Evolutionary conservation across 2,888 invertebrate genomes (phyloP).

Genomic region (Xestoiulus laeticollis): DNA sequence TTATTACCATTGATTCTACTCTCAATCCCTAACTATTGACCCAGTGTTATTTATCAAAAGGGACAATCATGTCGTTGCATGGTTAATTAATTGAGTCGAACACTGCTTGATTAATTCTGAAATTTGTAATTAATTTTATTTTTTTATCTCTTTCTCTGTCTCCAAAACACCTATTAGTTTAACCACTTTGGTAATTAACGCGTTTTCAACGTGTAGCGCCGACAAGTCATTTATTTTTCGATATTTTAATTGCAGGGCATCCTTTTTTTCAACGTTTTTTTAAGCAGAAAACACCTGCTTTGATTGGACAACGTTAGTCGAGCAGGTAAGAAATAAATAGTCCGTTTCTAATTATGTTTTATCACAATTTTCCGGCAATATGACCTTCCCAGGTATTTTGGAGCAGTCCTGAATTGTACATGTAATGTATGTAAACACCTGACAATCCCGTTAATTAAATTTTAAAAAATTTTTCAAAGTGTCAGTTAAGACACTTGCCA

Average conservation of each 20-base stretch:
- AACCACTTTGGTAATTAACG: constrained; percentile 11
- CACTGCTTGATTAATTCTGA: background rate
- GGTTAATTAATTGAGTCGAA: background rate
- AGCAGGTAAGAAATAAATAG: background rate
- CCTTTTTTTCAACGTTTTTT: background rate
- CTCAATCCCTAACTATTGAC: background rate
- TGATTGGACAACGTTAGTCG: background rate
- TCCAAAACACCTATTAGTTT: background rate
- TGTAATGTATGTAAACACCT: too few species aligned
- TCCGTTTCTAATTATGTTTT: background rate
- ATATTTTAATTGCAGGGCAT: constrained; percentile 13
- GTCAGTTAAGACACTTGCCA: too few species aligned
- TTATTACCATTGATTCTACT: background rate
- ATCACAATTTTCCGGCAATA: background rate
- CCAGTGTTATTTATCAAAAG: background rate
- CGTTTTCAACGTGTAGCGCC: background rate
- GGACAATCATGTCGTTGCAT: background rate
- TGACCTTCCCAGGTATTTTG: too few species aligned
- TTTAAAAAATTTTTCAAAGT: too few species aligned
- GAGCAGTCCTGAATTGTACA: too few species aligned
- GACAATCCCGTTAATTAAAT: too few species aligned
- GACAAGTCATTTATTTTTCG: constrained; percentile 1
- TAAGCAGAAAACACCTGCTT: background rate
- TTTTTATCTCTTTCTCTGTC: background rate
- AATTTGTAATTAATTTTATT: constrained; percentile 23